Base-by-base conservation (phyloP, 1,140 invertebrate genomes). In the Trichonephila clavipes region DNA sequence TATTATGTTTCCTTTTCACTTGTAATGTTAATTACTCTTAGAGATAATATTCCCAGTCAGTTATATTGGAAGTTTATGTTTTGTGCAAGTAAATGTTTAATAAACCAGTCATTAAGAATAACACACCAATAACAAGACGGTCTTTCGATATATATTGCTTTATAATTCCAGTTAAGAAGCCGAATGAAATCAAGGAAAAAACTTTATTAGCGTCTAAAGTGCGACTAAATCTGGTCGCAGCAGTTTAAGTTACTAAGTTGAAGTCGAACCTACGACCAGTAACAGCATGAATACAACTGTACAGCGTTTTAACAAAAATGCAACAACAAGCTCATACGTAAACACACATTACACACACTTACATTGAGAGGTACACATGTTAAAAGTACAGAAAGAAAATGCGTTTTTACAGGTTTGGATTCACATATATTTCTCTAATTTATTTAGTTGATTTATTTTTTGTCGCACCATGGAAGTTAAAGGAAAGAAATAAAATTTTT, bases 341-440 rank as follows among this genome's bases (percentile, higher is more conserved):
- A 69, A 81, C 44, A 90, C 85, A 87, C 19, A 87, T 58, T 18
- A 81, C 87, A 81, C 58, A 91, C 44, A 83, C n/a, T 61, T 44
- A 89, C 59, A 91, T 61, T 83, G 72, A 91, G 81, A 83, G 72
- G n/a, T 87, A 87, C 85, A 83, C 61, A 91, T 83, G 88, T 90
- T 66, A 91, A 91, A 91, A 91, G 72, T 91, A 91, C 81, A 83
- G 90, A 91, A 91, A 91, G 34, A 44, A 89, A 91, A 91, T 83
- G 58, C 34, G 24, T 91, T 91, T 83, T 81, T 91, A 91, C 90
- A 91, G 81, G 90, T 62, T 83, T 64, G 28, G 58, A 81, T 21
- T 83, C 21, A 91, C 28, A 58, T 62, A 62, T 62, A 87, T 44
- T 40, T 83, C 66, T 44, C 77, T 83, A 91, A 59, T 82, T 83